Conservation (phyloP, 2,113 vertebrate species). For the Talpa occidentalis region DNA sequence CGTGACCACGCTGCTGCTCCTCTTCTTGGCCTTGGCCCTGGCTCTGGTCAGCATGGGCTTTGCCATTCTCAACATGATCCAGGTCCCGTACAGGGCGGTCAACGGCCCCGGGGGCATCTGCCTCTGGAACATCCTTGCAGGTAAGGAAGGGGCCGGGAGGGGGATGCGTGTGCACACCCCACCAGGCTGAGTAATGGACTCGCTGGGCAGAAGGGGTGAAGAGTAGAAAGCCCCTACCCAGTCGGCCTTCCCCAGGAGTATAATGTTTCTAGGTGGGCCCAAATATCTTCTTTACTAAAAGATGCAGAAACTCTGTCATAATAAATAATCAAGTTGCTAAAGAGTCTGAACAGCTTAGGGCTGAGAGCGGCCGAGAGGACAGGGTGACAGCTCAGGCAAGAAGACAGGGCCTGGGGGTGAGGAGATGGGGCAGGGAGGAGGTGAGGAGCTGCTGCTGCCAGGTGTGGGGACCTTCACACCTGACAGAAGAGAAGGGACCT, state of each 20-base stretch:
- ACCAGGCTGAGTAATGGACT: background rate
- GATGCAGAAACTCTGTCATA: background rate
- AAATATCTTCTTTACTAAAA: background rate
- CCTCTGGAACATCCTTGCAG: constrained; percentile 96
- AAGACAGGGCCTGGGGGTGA: background rate
- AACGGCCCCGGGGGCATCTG: constrained; percentile 95
- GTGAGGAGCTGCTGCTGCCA: background rate
- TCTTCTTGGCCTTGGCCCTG: constrained; percentile 91
- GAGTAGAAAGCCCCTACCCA: background rate
- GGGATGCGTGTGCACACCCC: accelerated
- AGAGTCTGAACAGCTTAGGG: background rate
- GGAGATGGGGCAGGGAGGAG: too few relatives aligned
- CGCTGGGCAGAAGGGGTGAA: background rate
- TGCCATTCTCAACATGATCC: constrained; percentile 94
- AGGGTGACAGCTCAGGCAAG: background rate
- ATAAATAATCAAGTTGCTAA: background rate
- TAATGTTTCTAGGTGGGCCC: background rate
- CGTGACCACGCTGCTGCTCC: constrained; percentile 92
- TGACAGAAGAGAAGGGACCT: background rate
- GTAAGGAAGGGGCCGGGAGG: constrained; percentile 78
- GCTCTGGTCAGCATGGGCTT: constrained; percentile 95
- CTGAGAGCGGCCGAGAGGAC: background rate
- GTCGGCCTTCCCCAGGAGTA: background rate
- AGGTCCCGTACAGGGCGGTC: constrained; percentile 95
- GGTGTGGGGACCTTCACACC: background rate